Conservation (phyloP, 92 coral and sea anemone genomes). For the Epizoanthus scotinus region DNA sequence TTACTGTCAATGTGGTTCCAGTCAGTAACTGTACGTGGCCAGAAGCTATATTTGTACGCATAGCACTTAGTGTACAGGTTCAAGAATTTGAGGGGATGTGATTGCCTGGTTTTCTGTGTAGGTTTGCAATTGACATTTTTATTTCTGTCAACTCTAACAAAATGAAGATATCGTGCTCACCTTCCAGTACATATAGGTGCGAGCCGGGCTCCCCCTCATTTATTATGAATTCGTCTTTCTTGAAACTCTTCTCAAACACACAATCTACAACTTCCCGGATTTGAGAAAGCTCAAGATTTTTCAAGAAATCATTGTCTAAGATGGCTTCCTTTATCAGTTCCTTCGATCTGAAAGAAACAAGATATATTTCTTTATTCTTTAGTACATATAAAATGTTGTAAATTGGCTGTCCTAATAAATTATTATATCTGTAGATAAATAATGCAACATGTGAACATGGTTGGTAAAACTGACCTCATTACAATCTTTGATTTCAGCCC, state of each 20-base stretch:
- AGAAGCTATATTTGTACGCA: too few relatives aligned
- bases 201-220: slow-evolving; percentile 98
- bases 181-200: slow-evolving; percentile 93
- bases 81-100: too few relatives aligned
- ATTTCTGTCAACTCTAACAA: not conserved
- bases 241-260: slow-evolving; percentile 87
- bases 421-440: not conserved
- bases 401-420: not conserved
- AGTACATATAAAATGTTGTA: not conserved
- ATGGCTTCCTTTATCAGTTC: slow-evolving; percentile 97
- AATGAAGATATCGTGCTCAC: slow-evolving; percentile 33
- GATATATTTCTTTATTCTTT: too few relatives aligned
- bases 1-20: too few relatives aligned
- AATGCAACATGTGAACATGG: too few relatives aligned
- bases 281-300: slow-evolving; percentile 89
- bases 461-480: too few relatives aligned
- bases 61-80: too few relatives aligned
- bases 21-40: too few relatives aligned
- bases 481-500: too few relatives aligned
- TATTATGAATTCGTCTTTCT: slow-evolving; percentile 83
- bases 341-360: slow-evolving; percentile 67
- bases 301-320: slow-evolving; percentile 94
- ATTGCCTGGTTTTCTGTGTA: too few relatives aligned
- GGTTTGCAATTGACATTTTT: too few relatives aligned
- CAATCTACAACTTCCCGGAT: slow-evolving; percentile 96